Evolutionary conservation across 2,888 invertebrate genomes (phyloP).

Genomic region (Encarsia formosa): DNA sequence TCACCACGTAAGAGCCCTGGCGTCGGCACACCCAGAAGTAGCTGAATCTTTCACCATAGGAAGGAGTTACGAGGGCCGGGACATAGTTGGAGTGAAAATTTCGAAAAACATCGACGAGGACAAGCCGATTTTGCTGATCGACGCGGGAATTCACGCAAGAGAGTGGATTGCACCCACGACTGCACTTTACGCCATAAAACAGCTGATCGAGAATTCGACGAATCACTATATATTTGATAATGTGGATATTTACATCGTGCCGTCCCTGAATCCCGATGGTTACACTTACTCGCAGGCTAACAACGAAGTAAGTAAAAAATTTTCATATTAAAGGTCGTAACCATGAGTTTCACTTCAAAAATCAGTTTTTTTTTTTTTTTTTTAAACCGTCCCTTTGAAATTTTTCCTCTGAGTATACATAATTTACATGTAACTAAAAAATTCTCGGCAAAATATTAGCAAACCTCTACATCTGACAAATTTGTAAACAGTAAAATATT

Average conservation of each 20-base stretch:
- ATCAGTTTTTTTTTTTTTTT: no score
- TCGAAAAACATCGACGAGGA: slow-evolving; percentile 55
- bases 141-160: slow-evolving; percentile 63
- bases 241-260: slow-evolving; percentile 65
- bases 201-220: slow-evolving; percentile 57
- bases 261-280: slow-evolving; percentile 71
- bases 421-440: no score
- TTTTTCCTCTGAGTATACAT: no score
- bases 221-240: slow-evolving; percentile 53
- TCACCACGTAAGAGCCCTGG: neutral
- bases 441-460: no score
- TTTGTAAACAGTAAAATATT: no score
- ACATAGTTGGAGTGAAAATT: slow-evolving; percentile 61
- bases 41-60: neutral
- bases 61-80: slow-evolving; percentile 4
- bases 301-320: neutral
- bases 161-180: slow-evolving; percentile 66
- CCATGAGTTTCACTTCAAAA: no score
- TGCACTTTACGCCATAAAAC: slow-evolving; percentile 57
- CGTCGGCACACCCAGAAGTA: neutral
- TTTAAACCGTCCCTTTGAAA: no score
- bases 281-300: slow-evolving; percentile 58
- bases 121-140: slow-evolving; percentile 57
- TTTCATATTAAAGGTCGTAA: no score
- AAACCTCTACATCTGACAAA: no score